Evolutionary conservation across 2,888 invertebrate genomes (phyloP).

Genomic region (Agrochola lota): DNA sequence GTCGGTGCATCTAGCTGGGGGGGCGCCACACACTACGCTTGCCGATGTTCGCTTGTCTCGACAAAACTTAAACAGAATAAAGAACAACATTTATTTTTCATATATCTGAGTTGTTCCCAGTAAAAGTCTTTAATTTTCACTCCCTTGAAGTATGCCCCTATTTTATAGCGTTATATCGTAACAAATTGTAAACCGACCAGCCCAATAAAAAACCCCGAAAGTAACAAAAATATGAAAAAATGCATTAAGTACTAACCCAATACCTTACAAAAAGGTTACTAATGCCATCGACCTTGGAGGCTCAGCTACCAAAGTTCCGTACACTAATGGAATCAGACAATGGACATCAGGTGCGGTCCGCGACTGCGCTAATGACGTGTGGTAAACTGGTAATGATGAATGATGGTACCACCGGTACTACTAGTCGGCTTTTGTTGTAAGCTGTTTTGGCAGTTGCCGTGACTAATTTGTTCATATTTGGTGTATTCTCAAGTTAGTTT

Average conservation of each 20-base stretch:
- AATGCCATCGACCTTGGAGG: conserved; percentile 35
- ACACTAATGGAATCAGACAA: conserved; percentile 49
- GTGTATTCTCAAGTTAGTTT: neutral
- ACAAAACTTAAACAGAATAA: neutral
- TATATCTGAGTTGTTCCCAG: neutral
- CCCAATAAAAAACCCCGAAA: neutral
- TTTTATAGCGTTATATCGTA: too few relatives aligned
- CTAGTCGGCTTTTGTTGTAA: neutral
- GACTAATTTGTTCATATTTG: neutral
- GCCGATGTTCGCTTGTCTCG: too few relatives aligned
- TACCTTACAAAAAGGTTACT: conserved; percentile 13
- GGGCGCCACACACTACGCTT: too few relatives aligned
- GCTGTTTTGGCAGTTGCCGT: neutral
- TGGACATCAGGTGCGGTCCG: conserved; percentile 45
- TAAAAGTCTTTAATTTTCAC: neutral
- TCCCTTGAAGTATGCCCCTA: too few relatives aligned
- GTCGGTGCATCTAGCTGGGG: neutral
- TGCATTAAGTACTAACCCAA: neutral
- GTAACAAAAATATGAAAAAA: neutral
- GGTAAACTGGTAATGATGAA: conserved; percentile 25
- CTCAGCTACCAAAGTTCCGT: conserved; percentile 11
- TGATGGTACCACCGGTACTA: conserved; percentile 12
- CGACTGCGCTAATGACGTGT: conserved; percentile 32
- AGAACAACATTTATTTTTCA: neutral
- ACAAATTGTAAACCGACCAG: neutral